Percentiles rank a stretch among this genome's conserved stretches.
Conservation (phyloP, 1,140 invertebrate species). For the Pachypeltis micranthus region DNA sequence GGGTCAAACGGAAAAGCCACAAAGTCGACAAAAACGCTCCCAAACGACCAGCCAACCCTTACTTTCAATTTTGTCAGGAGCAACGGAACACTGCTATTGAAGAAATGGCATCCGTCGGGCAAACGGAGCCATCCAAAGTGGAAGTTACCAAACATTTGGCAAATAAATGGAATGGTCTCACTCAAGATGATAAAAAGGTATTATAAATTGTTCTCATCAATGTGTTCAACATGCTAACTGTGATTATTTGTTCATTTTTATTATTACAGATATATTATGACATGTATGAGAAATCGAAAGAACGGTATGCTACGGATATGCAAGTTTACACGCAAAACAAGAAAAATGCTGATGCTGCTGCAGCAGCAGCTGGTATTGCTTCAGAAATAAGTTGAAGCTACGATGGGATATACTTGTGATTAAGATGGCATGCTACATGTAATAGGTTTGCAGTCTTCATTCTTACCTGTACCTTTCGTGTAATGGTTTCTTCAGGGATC, state of each 20-base stretch:
- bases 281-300: slow-evolving; percentile 65
- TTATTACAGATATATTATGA: slow-evolving; percentile 57
- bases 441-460: no score
- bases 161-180: slow-evolving; percentile 56
- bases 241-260: slow-evolving; percentile 20
- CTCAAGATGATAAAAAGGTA: slow-evolving; percentile 56
- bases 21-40: slow-evolving; percentile 61
- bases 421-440: no score
- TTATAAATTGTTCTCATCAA: no score
- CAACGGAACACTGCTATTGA: slow-evolving; percentile 55
- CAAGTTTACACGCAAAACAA: slow-evolving; percentile 41
- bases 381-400: no score
- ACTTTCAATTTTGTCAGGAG: slow-evolving; percentile 69
- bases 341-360: slow-evolving; percentile 14
- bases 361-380: background rate
- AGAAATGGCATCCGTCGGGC: slow-evolving; percentile 42
- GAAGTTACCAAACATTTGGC: slow-evolving; percentile 60
- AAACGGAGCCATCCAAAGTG: slow-evolving; percentile 56
- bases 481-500: no score
- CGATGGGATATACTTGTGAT: no score
- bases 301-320: slow-evolving; percentile 64
- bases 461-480: no score
- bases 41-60: slow-evolving; percentile 65
- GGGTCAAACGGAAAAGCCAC: slow-evolving; percentile 33
- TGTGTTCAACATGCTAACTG: no score